Percentiles rank a stretch among this genome's conserved stretches.
Conservation (phyloP, 2,888 invertebrate species). For the Lasioglossum zephyrum region DNA sequence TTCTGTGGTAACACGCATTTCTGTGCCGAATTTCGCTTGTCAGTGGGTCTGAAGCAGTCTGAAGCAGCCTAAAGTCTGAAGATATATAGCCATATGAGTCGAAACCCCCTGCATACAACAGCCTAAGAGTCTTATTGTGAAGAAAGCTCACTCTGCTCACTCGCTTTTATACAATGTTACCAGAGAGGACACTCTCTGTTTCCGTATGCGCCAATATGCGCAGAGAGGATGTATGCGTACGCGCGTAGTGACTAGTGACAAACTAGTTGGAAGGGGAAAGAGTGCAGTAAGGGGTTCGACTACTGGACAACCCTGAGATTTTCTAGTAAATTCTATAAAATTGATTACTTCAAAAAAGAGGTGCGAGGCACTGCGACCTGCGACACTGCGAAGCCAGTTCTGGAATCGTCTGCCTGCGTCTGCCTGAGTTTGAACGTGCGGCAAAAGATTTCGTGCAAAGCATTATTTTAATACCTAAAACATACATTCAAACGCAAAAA, state of each 20-base stretch:
- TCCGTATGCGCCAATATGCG: too few species aligned
- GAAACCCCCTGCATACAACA: background rate
- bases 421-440: background rate
- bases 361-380: background rate
- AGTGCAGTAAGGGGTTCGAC: background rate
- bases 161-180: too few species aligned
- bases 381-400: background rate
- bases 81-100: too few species aligned
- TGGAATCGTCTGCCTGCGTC: constrained; percentile 10
- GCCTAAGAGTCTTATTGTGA: background rate
- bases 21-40: too few species aligned
- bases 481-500: constrained; percentile 1
- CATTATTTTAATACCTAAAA: constrained; percentile 4
- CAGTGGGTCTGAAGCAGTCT: too few species aligned
- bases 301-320: constrained; percentile 15
- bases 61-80: too few species aligned
- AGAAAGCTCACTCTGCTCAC: background rate
- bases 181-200: too few species aligned
- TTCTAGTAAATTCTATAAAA: constrained; percentile 42
- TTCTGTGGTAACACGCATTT: too few species aligned
- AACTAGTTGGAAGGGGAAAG: too few species aligned
- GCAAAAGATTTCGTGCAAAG: background rate
- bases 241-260: too few species aligned
- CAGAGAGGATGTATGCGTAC: too few species aligned
- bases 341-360: constrained; percentile 28